These are phyloP conservation scores for Bilobella aurantiaca DNA, from an alignment of 1,140 invertebrate species.

Conservation along the genomic window DNA sequence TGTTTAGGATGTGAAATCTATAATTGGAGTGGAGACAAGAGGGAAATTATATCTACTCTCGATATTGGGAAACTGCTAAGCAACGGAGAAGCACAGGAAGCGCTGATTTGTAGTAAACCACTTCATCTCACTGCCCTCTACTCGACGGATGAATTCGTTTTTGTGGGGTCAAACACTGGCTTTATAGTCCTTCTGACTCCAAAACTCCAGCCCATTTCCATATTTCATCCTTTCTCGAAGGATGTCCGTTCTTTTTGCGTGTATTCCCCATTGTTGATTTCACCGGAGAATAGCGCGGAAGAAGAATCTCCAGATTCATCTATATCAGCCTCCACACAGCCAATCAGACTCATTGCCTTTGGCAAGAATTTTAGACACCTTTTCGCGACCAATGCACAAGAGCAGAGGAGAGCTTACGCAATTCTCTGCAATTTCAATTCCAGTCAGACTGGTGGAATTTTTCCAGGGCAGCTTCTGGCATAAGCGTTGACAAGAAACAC, in stretches of 20 bases:
- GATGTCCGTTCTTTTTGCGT: conserved; percentile 43
- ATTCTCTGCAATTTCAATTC: neutral
- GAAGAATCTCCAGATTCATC: neutral
- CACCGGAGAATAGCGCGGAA: neutral
- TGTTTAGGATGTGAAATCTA: conserved; percentile 30
- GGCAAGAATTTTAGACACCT: neutral
- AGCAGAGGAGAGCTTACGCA: neutral
- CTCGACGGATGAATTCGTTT: conserved; percentile 55
- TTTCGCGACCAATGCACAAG: neutral
- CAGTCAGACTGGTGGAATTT: no score
- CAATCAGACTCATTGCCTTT: neutral
- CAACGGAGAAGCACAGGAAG: neutral
- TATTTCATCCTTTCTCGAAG: conserved; percentile 80
- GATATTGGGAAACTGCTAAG: conserved; percentile 31
- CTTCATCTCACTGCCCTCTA: conserved; percentile 62
- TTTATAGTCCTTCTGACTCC: conserved; percentile 78
- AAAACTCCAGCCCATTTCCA: conserved; percentile 69
- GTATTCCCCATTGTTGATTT: conserved; percentile 5
- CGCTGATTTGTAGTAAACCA: conserved; percentile 14
- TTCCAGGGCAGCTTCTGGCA: no score
- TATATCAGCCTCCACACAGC: neutral
- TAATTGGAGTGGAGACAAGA: conserved; percentile 28
- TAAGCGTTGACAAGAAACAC: no score
- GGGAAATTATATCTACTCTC: conserved; percentile 24
- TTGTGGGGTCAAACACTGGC: conserved; percentile 84